These are phyloP conservation scores for Crocodylus rhombifer DNA, from an alignment of 2,797 vertebrate species.

Conservation along the genomic window DNA sequence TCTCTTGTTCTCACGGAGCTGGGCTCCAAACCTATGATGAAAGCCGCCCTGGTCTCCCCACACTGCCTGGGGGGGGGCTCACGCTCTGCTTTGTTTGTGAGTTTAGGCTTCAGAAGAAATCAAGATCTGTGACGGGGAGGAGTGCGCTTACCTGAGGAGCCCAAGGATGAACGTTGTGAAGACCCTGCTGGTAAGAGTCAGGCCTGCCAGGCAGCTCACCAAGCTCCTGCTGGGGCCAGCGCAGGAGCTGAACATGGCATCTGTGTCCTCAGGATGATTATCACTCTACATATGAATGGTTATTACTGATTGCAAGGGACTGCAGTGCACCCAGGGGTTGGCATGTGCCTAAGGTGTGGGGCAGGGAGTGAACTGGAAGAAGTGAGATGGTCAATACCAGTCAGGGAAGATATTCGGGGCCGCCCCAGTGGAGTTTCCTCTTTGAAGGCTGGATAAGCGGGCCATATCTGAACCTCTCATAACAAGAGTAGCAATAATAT, in stretches of 20 bases:
- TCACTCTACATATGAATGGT: neutral
- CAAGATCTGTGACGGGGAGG: slow-evolving; percentile 85
- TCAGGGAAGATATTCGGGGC: neutral
- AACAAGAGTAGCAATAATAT: no score
- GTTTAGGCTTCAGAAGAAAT: slow-evolving; percentile 86
- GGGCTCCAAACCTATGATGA: neutral
- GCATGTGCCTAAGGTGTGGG: neutral
- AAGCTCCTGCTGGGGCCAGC: neutral
- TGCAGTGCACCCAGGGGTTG: neutral
- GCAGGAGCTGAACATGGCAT: neutral
- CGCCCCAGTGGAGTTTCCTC: neutral
- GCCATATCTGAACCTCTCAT: neutral
- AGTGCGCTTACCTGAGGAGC: slow-evolving; percentile 85
- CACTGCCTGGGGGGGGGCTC: no score
- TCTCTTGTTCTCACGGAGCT: no score
- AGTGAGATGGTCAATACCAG: neutral
- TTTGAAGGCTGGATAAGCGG: neutral
- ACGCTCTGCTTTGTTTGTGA: neutral
- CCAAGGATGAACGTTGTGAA: slow-evolving; percentile 82
- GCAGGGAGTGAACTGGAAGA: neutral
- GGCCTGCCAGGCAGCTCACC: neutral
- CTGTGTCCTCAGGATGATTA: neutral
- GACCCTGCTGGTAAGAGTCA: slow-evolving; percentile 83
- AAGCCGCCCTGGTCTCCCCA: neutral
- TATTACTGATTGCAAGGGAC: neutral